phyloP scores from a whole-genome alignment of 2,113 vertebrate genomes.

The Corythornis madagascariensis region DNA sequence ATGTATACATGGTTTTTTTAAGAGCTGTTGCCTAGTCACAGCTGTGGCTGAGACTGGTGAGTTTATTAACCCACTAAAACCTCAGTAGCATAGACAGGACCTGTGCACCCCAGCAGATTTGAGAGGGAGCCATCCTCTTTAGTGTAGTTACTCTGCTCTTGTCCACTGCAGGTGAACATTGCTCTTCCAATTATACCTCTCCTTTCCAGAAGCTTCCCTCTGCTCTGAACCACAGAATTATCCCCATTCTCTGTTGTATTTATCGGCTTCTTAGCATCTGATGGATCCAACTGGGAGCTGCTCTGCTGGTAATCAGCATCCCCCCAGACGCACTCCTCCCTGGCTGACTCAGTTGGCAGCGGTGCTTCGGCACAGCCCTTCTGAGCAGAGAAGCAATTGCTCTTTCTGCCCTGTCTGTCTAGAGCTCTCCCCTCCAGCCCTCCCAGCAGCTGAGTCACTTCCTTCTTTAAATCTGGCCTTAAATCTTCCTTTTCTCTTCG shows the following conservation, averaged over 20 bases:
- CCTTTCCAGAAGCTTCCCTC: not conserved
- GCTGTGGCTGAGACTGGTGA: not conserved
- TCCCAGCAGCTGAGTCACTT: constrained; percentile 40
- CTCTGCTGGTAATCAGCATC: constrained; percentile 16
- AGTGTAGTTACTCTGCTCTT: not conserved
- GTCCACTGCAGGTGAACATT: not conserved
- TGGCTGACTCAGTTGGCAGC: constrained; percentile 18
- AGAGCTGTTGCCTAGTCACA: not conserved
- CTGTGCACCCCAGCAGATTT: fast-evolving
- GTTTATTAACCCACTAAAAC: not conserved
- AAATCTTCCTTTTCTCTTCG: constrained; percentile 41
- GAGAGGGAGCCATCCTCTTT: not conserved
- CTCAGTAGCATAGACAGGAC: not conserved
- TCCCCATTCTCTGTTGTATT: not conserved
- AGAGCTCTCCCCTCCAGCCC: not conserved
- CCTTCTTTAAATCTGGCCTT: constrained; percentile 55
- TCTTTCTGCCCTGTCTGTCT: constrained; percentile 53
- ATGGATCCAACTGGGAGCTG: not conserved
- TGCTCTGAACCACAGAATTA: not conserved
- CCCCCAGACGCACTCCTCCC: not conserved
- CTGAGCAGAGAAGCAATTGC: constrained; percentile 6
- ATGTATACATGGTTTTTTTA: not conserved
- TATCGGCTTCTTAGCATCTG: not conserved
- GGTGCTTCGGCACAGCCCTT: not conserved
- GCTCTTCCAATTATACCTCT: not conserved